Evolutionary conservation across 2,888 invertebrate genomes (phyloP), one percentile per base, ranked within the genome.

Genomic region (Drosophila flavopinicola): DNA sequence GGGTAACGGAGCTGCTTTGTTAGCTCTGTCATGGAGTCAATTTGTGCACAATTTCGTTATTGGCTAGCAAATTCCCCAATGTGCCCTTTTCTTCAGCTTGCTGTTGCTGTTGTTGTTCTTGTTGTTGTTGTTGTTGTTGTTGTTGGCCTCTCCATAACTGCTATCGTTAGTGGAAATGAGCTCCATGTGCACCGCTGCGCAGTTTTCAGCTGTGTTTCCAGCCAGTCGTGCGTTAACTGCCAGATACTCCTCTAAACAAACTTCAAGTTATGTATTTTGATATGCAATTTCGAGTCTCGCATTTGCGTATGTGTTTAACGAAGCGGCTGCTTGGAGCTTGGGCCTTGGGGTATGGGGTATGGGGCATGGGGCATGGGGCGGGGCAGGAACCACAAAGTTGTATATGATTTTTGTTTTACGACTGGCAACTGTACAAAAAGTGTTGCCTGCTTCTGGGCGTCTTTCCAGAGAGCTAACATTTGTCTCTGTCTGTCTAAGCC

Each of bases 261-360:
- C 56, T 76, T 57, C 30, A 74, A 74, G 65, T 75, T 80, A 83
- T 85, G 73, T 66, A 71, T 73, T 73, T 65, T 73, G 80, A 76
- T 67, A 84, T 78, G 73, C 49, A 58, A 68, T 72, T 76, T 66
- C 27, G 24, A 42, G 45, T 29, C 41, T 37, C 35, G 42, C 67
- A 79, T 82, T 86, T 83, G 80, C 87, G 85, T 84, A 80, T 87
- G 85, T 75, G 83, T 74, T 74, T 83, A 83, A 83, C 83, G 85
- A 87, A 83, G 85, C 74, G 47, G 1, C 3, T 2, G 17, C 5
- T 35, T 29, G n/a, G n/a, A n/a, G 7, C n/a, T 4, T 6, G 20
- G 24, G 9, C 5, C 13, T 6, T 10, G 17, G 1, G 35, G 35
- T 0, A 1, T 9, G 11, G 20, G 11, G n/a, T n/a, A n/a, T 6